Conservation (phyloP, 2,113 vertebrate species). For the Ammodytes dubius region DNA sequence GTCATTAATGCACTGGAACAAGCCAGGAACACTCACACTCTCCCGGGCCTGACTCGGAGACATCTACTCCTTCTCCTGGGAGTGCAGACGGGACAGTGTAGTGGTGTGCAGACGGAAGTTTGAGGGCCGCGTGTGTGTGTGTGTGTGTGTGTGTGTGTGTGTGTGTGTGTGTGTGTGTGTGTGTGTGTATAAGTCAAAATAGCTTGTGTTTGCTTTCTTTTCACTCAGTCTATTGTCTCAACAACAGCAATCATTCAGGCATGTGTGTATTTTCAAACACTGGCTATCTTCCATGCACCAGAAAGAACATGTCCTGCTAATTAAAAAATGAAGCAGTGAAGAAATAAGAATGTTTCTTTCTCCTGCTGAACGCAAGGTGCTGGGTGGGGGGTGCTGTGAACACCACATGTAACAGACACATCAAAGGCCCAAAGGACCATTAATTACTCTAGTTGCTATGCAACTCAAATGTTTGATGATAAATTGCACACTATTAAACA, state of each 20-base stretch:
- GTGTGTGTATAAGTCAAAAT: neutral
- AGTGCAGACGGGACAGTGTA: neutral
- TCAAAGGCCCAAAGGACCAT: slow-evolving; percentile 29
- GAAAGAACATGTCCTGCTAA: neutral
- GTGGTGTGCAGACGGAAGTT: neutral
- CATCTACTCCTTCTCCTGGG: slow-evolving; percentile 23
- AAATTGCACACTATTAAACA: slow-evolving; percentile 36
- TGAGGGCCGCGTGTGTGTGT: neutral
- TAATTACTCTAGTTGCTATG: slow-evolving; percentile 61
- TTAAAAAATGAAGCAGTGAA: slow-evolving; percentile 14
- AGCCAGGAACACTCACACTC: slow-evolving; percentile 50
- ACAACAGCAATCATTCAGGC: neutral
- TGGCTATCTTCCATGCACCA: neutral
- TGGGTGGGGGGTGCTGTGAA: neutral
- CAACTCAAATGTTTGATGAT: slow-evolving; percentile 39
- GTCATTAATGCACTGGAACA: slow-evolving; percentile 70
- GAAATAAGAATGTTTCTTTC: neutral
- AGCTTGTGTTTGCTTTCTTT: slow-evolving; percentile 13
- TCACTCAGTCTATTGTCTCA: neutral
- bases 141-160: neutral
- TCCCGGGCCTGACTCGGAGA: slow-evolving; percentile 20
- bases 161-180: too few relatives aligned
- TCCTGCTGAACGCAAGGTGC: neutral
- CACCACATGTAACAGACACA: slow-evolving; percentile 15
- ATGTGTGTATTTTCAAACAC: neutral